These are phyloP conservation scores for Phrynocephalus forsythii DNA, from an alignment of 2,797 vertebrate genomes.

Conservation along the genomic window DNA sequence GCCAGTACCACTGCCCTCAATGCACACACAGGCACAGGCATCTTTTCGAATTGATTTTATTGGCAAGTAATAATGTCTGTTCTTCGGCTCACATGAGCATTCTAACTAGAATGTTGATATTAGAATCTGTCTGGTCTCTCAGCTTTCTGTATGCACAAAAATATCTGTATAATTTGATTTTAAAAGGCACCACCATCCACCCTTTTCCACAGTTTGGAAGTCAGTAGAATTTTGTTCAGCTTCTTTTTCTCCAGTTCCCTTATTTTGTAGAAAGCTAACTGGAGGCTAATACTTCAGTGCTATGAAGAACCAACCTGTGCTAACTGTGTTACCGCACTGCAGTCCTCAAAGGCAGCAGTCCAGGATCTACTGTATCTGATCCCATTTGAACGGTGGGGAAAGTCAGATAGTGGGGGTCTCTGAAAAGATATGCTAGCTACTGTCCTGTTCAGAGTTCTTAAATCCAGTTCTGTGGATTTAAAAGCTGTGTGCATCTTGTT, in stretches of 20 bases:
- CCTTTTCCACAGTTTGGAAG: constrained; percentile 16
- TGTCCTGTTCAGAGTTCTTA: background rate
- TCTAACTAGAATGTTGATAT: constrained; percentile 57
- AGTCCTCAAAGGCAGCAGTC: constrained; percentile 35
- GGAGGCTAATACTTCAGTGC: constrained; percentile 12
- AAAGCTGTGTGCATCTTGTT: background rate
- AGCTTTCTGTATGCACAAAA: constrained; percentile 28
- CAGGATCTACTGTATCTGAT: background rate
- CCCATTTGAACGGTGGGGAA: constrained; percentile 32
- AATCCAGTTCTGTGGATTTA: background rate
- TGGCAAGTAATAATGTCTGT: constrained; percentile 34
- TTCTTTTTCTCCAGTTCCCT: background rate
- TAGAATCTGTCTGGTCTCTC: constrained; percentile 37
- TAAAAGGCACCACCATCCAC: constrained; percentile 18
- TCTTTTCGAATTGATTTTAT: constrained; percentile 45
- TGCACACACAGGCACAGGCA: background rate
- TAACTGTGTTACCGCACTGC: constrained; percentile 17
- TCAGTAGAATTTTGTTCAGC: constrained; percentile 30
- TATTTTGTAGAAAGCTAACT: background rate
- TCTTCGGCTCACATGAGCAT: constrained; percentile 37
- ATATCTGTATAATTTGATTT: constrained; percentile 44
- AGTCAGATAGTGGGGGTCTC: constrained; percentile 21
- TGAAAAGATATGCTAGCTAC: background rate
- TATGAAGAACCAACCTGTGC: constrained; percentile 26
- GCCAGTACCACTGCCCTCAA: constrained; percentile 23